phyloP scores from a whole-genome alignment of 2,113 vertebrate species.

The Myocastor coypus region DNA sequence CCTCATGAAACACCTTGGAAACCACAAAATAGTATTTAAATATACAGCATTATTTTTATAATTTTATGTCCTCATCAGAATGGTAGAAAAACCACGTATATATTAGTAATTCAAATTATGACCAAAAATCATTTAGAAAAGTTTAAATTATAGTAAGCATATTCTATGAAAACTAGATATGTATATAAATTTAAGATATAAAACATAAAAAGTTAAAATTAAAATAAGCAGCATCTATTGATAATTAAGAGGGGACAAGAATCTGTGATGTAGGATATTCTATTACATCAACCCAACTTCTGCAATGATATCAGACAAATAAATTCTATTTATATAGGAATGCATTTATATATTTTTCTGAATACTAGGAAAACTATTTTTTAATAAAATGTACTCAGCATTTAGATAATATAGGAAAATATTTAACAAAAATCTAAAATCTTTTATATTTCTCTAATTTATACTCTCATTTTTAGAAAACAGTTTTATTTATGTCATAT shows the following conservation, averaged over 20 bases:
- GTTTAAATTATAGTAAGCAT: constrained; percentile 23
- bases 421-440: constrained; percentile 3
- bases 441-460: constrained; percentile 9
- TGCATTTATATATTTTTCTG: constrained; percentile 32
- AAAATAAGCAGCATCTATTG: constrained; percentile 35
- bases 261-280: neutral
- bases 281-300: constrained; percentile 33
- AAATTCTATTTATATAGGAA: constrained; percentile 35
- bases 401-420: constrained; percentile 28
- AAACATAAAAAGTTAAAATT: constrained; percentile 36
- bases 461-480: constrained; percentile 53
- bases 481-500: constrained; percentile 7
- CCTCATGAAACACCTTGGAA: constrained; percentile 39
- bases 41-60: constrained; percentile 59
- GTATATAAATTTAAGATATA: constrained; percentile 26
- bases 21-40: constrained; percentile 62
- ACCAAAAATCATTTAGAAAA: constrained; percentile 38
- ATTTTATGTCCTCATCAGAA: neutral
- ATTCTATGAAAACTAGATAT: constrained; percentile 12
- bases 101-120: constrained; percentile 30
- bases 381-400: constrained; percentile 47
- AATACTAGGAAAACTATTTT: constrained; percentile 18
- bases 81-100: no score
- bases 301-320: constrained; percentile 45
- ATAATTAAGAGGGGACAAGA: constrained; percentile 36